Base-by-base conservation (phyloP, 2,888 invertebrate genomes). In the Caenorhabditis drosophilae region DNA sequence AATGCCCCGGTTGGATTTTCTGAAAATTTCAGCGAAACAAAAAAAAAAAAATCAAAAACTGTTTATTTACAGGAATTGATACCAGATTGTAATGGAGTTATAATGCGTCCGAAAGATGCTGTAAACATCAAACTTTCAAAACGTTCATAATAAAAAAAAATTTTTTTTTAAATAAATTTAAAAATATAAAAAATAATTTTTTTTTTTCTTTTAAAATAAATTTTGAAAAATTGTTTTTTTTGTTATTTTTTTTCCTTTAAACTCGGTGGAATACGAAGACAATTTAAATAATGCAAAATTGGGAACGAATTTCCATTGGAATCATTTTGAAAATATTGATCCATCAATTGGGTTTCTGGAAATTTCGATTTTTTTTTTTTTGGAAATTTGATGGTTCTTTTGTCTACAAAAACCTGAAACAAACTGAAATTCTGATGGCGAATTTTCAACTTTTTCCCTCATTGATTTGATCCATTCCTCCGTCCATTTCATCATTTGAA, bases 51-150 rank as follows among this genome's bases (percentile, higher is more conserved):
- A 9, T 31, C 7, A 31, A 31, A 31, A 31, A 31, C 25, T 12
- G 6, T 11, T 22, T 20, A 22, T 45, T 45, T 23, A n/a, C 15
- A 18, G 11, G 54, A 58, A 0, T 16, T 63, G 36, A 27, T 58
- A 3, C 63, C 63, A 0, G 58, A 52, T 35, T 47, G 47, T 42
- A 63, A 53, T 45, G 63, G 63, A 2, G 50, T 63, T 31, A 54
- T 63, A 11, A 63, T 63, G 63, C 40, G 57, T 25, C 63, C 63
- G 2, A 63, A 49, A 48, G 58, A 63, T 35, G 45, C 57, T 0
- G 54, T 63, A 2, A 20, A 44, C 34, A 22, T 52, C 7, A 49
- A 11, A 7, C 20, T 46, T 4, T 6, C 6, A 4, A 46, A 46
- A 26, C n/a, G n/a, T n/a, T n/a, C n/a, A n/a, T n/a, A n/a, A n/a